phyloP scores from a whole-genome alignment of 2,888 invertebrate species.

The Cataglyphis rosenhaueri region DNA sequence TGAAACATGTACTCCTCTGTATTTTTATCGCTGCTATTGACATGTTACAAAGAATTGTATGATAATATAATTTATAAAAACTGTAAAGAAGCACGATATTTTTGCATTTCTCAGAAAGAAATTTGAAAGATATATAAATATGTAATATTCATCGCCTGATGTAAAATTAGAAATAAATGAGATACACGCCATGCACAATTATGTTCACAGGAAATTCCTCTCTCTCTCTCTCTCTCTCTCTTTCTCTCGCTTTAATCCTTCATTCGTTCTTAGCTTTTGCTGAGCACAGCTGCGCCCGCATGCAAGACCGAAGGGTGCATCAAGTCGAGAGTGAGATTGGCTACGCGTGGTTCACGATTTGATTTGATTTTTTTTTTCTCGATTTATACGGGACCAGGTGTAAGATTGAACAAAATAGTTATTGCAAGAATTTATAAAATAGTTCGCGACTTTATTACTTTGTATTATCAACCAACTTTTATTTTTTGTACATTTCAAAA shows the following conservation, averaged over 20 bases:
- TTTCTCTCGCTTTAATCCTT: conserved; percentile 45
- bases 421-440: background rate
- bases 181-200: background rate
- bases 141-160: background rate
- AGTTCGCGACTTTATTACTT: background rate
- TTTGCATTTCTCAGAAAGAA: background rate
- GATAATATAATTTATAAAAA: background rate
- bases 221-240: too few relatives aligned
- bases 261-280: conserved; percentile 37
- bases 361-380: conserved; percentile 26
- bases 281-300: conserved; percentile 72
- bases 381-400: conserved; percentile 31
- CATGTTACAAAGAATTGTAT: background rate
- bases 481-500: background rate
- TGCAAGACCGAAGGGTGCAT: conserved; percentile 72
- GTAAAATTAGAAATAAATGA: conserved; percentile 33
- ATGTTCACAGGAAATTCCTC: conserved; percentile 22
- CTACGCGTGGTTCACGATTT: conserved; percentile 42
- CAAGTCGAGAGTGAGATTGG: conserved; percentile 62
- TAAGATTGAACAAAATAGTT: conserved; percentile 16
- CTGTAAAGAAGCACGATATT: background rate
- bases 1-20: background rate
- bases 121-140: background rate
- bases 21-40: background rate
- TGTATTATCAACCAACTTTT: background rate